Evolutionary conservation across 2,113 vertebrate species (phyloP), one percentile per base, ranked within the genome.

Genomic region (Hippocampus abdominalis): DNA sequence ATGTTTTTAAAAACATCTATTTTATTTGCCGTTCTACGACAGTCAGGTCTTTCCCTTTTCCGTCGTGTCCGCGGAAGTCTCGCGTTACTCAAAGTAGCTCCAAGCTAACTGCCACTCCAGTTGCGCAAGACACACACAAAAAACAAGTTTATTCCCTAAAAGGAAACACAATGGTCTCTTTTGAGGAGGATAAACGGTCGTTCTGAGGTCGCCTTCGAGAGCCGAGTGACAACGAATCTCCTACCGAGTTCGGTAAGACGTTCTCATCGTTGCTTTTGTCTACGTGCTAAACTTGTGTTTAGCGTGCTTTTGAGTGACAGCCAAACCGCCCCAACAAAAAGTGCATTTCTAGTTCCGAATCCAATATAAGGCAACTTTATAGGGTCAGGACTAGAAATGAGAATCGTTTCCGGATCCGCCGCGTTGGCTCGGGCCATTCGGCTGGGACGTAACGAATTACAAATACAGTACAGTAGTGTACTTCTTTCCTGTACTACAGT

Each of bases 181-280:
- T 42, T 36, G 32, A 36, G 32, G 32, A 36, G 21, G 39, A 23
- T 42, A 23, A 42, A 64, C 39, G 39, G 44, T 57, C 3, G 54
- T 23, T 56, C 61, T n/a, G 21, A n/a, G 10, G 36, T 15, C 16
- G 57, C 32, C 29, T 16, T 18, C 9, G 16, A 36, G 29, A 29
- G 6, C 16, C 16, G 36, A 60, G 27, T 32, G 15, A 16, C 21
- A 4, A 11, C 12, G n/a, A 13, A 23, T 12, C 39, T 64, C 4
- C 5, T 32, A 20, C 36, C 42, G 23, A 39, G 46, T 32, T 63
- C 1, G 87, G 85, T 84, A 79, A 81, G 72, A 67, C 10, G 60
- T 21, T 74, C 40, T 21, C 1, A 66, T 27, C 42, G 36, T 12
- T 65, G 56, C 64, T 69, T 72, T 68, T 27, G 20, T 56, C 59